These are phyloP conservation scores for Eristalis tenax DNA, from an alignment of 2,888 invertebrate genomes.

Conservation along the genomic window DNA sequence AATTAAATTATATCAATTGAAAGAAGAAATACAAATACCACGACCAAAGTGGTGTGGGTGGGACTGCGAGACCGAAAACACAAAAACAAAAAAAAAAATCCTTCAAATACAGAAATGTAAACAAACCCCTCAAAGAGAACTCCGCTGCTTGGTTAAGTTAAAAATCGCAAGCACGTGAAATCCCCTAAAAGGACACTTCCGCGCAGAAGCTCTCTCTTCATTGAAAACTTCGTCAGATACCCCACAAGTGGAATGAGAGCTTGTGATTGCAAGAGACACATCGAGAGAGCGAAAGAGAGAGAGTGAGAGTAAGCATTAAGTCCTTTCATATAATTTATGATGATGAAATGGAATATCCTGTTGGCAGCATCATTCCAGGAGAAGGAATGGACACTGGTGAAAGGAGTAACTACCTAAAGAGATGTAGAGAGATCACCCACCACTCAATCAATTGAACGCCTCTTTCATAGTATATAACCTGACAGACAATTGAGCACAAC, in stretches of 20 bases:
- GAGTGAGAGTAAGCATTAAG: slow-evolving; percentile 6
- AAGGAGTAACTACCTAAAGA: slow-evolving; percentile 47
- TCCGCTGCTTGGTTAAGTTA: slow-evolving; percentile 18
- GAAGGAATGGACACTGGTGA: slow-evolving; percentile 46
- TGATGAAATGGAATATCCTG: slow-evolving; percentile 45
- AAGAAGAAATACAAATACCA: slow-evolving; percentile 63
- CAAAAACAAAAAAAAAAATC: slow-evolving; percentile 10
- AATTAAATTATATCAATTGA: slow-evolving; percentile 78
- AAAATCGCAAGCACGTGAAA: slow-evolving; percentile 65
- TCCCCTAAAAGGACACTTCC: neutral
- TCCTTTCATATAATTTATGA: slow-evolving; percentile 62
- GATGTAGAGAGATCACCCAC: slow-evolving; percentile 40
- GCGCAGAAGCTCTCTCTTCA: slow-evolving; percentile 58
- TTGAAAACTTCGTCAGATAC: neutral
- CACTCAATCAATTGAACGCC: slow-evolving; percentile 44
- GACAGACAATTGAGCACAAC: slow-evolving; percentile 76
- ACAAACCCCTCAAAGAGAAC: slow-evolving; percentile 59
- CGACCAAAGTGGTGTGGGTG: slow-evolving; percentile 13
- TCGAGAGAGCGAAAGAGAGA: slow-evolving; percentile 10
- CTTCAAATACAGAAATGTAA: slow-evolving; percentile 62
- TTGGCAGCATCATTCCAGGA: slow-evolving; percentile 15
- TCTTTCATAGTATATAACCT: slow-evolving; percentile 78
- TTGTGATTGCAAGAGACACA: neutral
- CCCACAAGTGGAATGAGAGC: neutral
- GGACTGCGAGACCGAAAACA: neutral